Percentiles rank a stretch among this genome's conserved stretches.
Evolutionary conservation across 2,113 vertebrate genomes (phyloP).

Genomic region (Colaptes auratus): DNA sequence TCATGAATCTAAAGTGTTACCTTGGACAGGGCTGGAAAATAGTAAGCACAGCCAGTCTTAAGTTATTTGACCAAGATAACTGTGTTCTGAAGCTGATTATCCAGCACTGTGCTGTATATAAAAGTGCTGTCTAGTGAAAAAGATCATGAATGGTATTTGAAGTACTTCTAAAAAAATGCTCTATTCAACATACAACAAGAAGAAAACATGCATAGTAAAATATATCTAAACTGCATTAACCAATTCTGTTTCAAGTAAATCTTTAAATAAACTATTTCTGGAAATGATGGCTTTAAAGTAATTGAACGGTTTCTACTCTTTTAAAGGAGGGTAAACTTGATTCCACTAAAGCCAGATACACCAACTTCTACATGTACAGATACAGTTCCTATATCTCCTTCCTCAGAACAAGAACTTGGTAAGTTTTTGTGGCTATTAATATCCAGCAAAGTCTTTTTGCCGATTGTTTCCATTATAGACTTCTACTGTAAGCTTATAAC

Average conservation of each 20-base stretch:
- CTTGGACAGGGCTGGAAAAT: not conserved
- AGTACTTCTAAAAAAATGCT: not conserved
- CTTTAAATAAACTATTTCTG: not conserved
- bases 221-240: not conserved
- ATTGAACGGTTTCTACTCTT: not conserved
- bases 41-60: not conserved
- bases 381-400: constrained; percentile 47
- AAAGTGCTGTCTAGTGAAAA: not conserved
- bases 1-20: not conserved
- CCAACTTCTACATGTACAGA: constrained; percentile 7
- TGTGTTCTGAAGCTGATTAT: not conserved
- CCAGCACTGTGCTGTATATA: not conserved
- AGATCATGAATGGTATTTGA: not conserved
- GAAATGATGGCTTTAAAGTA: not conserved
- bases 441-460: not conserved
- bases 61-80: not conserved
- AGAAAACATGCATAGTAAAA: not conserved
- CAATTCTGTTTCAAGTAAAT: not conserved
- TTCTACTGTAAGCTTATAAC: not conserved
- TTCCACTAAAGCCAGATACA: constrained; percentile 75
- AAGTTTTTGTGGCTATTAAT: constrained; percentile 3
- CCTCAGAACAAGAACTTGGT: constrained; percentile 84
- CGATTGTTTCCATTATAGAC: not conserved
- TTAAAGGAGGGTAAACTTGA: constrained; percentile 88
- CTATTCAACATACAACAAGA: not conserved